Evolutionary conservation across 2,113 vertebrate genomes (phyloP).

Genomic region (Machaerirhynchus nigripectus): DNA sequence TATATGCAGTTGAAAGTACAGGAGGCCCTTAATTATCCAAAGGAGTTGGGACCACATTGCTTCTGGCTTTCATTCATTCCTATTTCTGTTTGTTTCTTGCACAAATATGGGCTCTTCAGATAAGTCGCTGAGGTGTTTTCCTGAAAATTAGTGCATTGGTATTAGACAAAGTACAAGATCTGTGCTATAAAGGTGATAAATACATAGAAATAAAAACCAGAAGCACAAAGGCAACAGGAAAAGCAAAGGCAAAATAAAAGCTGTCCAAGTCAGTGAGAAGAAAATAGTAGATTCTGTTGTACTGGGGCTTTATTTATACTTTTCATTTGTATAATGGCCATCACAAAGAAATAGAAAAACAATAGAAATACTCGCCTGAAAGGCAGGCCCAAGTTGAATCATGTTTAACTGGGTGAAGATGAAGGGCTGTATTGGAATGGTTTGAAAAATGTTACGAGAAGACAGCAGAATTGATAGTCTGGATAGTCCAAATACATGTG

Average conservation of each 20-base stretch:
- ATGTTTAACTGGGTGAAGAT: neutral
- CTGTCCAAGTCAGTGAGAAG: neutral
- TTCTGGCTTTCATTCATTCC: neutral
- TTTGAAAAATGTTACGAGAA: neutral
- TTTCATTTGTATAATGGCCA: neutral
- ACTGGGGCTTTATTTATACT: neutral
- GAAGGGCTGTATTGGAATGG: neutral
- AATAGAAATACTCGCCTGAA: neutral
- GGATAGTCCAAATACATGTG: neutral
- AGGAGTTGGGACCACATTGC: accelerated
- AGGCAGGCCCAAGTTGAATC: neutral
- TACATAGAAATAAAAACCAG: neutral
- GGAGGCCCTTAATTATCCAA: neutral
- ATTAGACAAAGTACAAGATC: neutral
- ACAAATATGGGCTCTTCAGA: neutral
- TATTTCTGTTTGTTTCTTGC: neutral
- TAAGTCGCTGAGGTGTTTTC: neutral
- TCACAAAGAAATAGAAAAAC: neutral
- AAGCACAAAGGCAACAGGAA: neutral
- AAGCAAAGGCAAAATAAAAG: neutral
- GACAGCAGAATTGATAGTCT: neutral
- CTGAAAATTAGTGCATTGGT: neutral
- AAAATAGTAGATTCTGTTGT: neutral
- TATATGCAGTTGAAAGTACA: neutral
- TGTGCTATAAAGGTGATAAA: neutral